Base-by-base conservation (phyloP, 2,888 invertebrate genomes). In the Periphyllus acericola region DNA sequence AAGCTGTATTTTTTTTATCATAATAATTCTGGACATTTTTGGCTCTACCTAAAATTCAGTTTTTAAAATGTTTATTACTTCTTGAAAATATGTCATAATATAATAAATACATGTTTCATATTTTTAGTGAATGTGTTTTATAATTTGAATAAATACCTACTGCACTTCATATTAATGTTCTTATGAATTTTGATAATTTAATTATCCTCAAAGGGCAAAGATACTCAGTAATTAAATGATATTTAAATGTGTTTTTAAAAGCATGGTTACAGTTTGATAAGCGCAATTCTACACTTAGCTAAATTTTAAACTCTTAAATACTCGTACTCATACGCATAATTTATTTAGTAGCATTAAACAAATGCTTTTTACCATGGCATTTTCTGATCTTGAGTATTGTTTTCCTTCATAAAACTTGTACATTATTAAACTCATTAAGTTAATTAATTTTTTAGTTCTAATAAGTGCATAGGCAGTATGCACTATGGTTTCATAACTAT, bases 21-120 rank as follows among this genome's bases (percentile, higher is more conserved):
- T 83, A 52, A n/a, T 83, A 55, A 83, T 83, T 55, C 55, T 36
- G 29, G 19, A 74, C 17, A 36, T 83, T 74, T 83, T 83, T 83
- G 83, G 72, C 72, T 83, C 71, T 55, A 72, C 52, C 55, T 55
- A 74, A 55, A 55, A 74, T 74, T 5, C 19, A 74, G 40, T 21
- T 14, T 32, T 29, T 40, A n/a, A 68, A 81, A 81, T 81, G 40
- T 66, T 36, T 68, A 36, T 8, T 66, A 60, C 60, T 36, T 34
- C n/a, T 66, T 29, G 32, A 68, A 29, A 40, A 81, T 68, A 81
- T 40, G n/a, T 60, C 40, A 40, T 46, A 68, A 29, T 68, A 36
- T 46, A 46, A 46, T 46, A 68, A 68, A 81, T 68, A 6, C 32
- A 68, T 68, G 32, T 81, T 81, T 81, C 29, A 68, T 25, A 74